Evolutionary conservation across 1,140 invertebrate species (phyloP).

Genomic region (Orchesella cincta): DNA sequence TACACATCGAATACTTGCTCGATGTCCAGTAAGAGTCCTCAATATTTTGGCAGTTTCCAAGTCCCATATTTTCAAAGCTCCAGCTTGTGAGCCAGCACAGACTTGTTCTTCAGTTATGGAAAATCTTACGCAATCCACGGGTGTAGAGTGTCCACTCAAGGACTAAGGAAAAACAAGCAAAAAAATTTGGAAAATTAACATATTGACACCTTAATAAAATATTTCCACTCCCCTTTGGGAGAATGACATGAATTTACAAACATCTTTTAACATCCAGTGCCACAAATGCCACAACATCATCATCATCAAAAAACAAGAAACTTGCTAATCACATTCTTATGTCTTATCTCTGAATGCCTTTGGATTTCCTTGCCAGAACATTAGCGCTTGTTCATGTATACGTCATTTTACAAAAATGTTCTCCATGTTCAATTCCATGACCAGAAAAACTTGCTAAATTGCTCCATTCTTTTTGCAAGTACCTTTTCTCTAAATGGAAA

Average conservation of each 20-base stretch:
- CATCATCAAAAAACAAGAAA: slow-evolving; percentile 15
- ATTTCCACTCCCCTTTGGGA: slow-evolving; percentile 25
- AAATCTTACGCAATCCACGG: slow-evolving; percentile 93
- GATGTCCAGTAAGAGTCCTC: slow-evolving; percentile 89
- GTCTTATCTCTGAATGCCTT: no score
- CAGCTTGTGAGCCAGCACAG: slow-evolving; percentile 89
- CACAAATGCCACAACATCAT: neutral
- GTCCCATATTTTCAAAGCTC: slow-evolving; percentile 95
- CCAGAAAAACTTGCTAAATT: neutral
- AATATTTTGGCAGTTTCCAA: slow-evolving; percentile 89
- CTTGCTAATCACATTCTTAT: slow-evolving; percentile 6
- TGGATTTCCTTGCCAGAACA: no score
- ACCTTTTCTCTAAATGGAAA: neutral
- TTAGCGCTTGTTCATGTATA: no score
- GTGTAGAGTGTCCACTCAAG: slow-evolving; percentile 86
- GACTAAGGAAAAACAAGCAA: slow-evolving; percentile 65
- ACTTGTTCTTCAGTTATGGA: slow-evolving; percentile 92
- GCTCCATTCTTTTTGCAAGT: neutral
- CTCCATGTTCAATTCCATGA: neutral
- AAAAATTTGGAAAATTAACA: slow-evolving; percentile 30
- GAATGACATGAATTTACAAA: neutral
- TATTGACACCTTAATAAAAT: neutral
- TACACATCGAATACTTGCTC: slow-evolving; percentile 81
- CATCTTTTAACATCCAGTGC: neutral
- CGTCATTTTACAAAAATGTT: neutral